These are phyloP conservation scores for Sylvia borin DNA, from an alignment of 2,797 vertebrate genomes.

Conservation along the genomic window DNA sequence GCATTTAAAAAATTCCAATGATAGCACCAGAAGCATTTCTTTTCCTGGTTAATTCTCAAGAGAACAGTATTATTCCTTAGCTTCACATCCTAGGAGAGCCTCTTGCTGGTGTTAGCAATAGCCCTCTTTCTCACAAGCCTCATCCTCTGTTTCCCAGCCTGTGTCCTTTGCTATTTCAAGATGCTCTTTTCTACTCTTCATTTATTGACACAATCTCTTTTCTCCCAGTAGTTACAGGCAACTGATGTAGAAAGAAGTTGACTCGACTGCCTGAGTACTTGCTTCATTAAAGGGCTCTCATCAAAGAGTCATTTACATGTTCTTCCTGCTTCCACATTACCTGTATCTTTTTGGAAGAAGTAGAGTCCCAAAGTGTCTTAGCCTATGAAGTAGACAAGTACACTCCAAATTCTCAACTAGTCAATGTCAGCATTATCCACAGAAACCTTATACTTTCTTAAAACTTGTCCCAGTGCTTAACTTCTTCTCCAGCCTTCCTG, in stretches of 20 bases:
- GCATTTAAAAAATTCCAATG: background rate
- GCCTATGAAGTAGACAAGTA: background rate
- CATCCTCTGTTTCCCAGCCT: background rate
- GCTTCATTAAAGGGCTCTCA: background rate
- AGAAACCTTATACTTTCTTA: background rate
- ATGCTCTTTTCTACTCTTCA: background rate
- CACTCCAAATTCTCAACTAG: background rate
- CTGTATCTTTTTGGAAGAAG: background rate
- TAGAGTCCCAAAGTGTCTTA: background rate
- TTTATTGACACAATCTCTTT: background rate
- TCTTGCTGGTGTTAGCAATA: background rate
- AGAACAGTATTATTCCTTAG: background rate
- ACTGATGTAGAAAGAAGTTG: background rate
- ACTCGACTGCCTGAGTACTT: background rate
- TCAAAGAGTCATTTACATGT: background rate
- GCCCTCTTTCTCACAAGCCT: background rate
- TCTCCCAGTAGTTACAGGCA: background rate
- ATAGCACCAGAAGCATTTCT: background rate
- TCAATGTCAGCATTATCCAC: background rate
- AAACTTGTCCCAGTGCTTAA: background rate
- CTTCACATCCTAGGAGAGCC: background rate
- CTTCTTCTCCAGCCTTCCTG: background rate
- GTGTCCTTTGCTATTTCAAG: background rate
- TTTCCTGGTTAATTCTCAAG: background rate
- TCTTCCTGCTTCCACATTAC: background rate